Conservation (phyloP, 2,888 invertebrate species). For the Diadegma fenestrale region DNA sequence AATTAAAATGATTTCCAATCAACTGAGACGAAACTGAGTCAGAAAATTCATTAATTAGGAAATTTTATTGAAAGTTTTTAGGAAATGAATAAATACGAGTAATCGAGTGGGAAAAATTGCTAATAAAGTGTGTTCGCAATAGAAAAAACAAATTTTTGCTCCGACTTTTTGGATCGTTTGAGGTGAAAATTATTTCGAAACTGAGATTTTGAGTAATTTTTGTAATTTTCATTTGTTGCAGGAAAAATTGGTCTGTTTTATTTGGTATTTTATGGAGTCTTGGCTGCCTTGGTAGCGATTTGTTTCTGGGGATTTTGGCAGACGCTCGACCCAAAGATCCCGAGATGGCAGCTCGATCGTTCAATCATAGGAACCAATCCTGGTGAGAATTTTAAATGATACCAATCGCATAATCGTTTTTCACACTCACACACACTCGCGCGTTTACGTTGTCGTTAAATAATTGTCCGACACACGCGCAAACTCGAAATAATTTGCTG, state of each 20-base stretch:
- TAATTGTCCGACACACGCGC: constrained; percentile 15
- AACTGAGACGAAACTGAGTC: background rate
- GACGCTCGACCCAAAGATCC: constrained; percentile 94
- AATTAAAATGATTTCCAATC: background rate
- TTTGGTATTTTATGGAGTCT: constrained; percentile 95
- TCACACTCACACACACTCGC: background rate
- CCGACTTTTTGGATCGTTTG: background rate
- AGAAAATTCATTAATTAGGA: background rate
- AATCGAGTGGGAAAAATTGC: no score
- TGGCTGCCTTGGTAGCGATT: constrained; percentile 96
- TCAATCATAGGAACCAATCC: constrained; percentile 98
- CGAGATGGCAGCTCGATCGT: constrained; percentile 94
- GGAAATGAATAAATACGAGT: no score
- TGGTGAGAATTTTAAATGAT: constrained; percentile 85
- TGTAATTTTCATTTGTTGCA: constrained; percentile 85
- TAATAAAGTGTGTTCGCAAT: no score
- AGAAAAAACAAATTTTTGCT: background rate
- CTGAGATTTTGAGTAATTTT: background rate
- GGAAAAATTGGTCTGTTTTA: constrained; percentile 98
- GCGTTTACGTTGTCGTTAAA: constrained; percentile 35
- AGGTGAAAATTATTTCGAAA: no score
- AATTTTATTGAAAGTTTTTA: no score
- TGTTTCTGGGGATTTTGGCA: constrained; percentile 98
- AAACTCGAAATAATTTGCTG: constrained; percentile 59
- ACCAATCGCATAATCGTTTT: constrained; percentile 14